These are phyloP conservation scores for Cephus nigrinus DNA, from an alignment of 2,888 invertebrate species.

Conservation along the genomic window DNA sequence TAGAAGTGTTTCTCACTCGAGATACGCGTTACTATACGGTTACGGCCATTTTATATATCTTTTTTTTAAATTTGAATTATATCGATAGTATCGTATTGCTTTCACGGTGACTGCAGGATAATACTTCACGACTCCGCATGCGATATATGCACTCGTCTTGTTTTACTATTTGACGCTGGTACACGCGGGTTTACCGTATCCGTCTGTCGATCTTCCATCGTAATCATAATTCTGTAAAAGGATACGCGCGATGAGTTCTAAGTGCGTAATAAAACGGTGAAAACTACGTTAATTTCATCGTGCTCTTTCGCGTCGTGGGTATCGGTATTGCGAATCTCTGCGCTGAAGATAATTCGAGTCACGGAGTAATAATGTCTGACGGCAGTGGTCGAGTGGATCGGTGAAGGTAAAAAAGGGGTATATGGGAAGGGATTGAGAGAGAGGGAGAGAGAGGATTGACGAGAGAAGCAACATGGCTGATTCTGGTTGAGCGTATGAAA, in stretches of 20 bases:
- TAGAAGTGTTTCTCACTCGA: neutral
- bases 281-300: neutral
- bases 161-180: neutral
- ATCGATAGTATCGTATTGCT: neutral
- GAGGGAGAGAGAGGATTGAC: neutral
- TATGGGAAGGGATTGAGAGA: neutral
- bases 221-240: neutral
- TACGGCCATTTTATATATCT: neutral
- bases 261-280: neutral
- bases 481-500: slow-evolving; percentile 15
- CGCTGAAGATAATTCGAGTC: neutral
- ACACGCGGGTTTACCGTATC: neutral
- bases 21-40: neutral
- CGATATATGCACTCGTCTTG: neutral
- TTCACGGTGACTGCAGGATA: neutral
- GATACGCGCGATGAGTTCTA: neutral
- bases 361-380: neutral
- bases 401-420: neutral
- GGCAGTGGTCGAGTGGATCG: neutral
- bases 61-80: neutral
- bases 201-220: neutral
- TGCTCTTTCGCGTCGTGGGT: neutral
- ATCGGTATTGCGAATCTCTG: neutral
- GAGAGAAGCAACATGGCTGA: neutral
- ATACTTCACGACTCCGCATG: neutral